Evolutionary conservation across 2,888 invertebrate species (phyloP).

Genomic region (Dendrolimus houi): DNA sequence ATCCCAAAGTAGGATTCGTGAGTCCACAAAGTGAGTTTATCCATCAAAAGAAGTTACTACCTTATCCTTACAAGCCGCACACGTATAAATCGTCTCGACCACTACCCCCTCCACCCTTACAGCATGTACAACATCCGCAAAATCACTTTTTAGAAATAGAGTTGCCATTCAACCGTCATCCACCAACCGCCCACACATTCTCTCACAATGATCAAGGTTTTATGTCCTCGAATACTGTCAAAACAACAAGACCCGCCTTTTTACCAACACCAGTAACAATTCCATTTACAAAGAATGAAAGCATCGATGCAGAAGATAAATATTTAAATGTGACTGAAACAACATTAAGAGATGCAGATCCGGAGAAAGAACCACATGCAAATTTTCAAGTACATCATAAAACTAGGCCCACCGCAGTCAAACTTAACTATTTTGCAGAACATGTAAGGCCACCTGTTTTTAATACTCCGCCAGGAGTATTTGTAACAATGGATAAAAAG

Average conservation of each 20-base stretch:
- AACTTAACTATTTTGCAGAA: slow-evolving; percentile 47
- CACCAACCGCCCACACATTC: neutral
- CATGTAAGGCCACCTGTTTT: slow-evolving; percentile 60
- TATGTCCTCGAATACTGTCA: slow-evolving; percentile 33
- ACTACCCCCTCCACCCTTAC: slow-evolving; percentile 29
- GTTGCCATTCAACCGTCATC: slow-evolving; percentile 19
- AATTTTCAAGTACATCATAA: slow-evolving; percentile 34
- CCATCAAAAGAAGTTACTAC: slow-evolving; percentile 37
- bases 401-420: slow-evolving; percentile 33
- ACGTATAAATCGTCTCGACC: slow-evolving; percentile 38
- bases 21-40: slow-evolving; percentile 21
- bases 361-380: slow-evolving; percentile 29
- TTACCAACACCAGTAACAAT: slow-evolving; percentile 39
- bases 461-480: slow-evolving; percentile 65
- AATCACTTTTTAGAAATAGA: slow-evolving; percentile 4
- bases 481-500: slow-evolving; percentile 65
- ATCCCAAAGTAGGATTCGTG: neutral
- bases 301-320: slow-evolving; percentile 27
- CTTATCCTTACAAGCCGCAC: slow-evolving; percentile 42
- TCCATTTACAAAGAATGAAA: slow-evolving; percentile 26
- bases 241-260: slow-evolving; percentile 48
- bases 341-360: slow-evolving; percentile 37
- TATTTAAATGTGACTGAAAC: slow-evolving; percentile 31
- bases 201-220: slow-evolving; percentile 33
- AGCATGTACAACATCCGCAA: slow-evolving; percentile 19